These are phyloP conservation scores for human (Homo sapiens) DNA, from an alignment of 2,113 vertebrate genomes.

Conservation along the genomic window DNA sequence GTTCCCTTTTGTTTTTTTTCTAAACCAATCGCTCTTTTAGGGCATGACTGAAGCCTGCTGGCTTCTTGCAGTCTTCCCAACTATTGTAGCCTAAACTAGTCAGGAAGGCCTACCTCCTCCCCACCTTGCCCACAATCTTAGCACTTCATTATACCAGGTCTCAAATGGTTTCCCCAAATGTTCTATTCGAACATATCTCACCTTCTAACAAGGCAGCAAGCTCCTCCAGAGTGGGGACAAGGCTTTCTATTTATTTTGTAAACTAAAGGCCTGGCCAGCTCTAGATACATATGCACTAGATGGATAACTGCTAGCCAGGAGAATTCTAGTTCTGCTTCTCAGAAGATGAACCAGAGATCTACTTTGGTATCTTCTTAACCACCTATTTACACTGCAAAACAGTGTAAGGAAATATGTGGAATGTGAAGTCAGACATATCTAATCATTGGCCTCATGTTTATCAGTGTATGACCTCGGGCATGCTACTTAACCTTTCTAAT, in stretches of 20 bases:
- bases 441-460: background rate
- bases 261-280: background rate
- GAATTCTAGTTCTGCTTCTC: background rate
- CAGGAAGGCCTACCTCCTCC: background rate
- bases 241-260: background rate
- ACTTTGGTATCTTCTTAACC: background rate
- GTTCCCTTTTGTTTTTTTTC: background rate
- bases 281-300: background rate
- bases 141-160: background rate
- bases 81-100: background rate
- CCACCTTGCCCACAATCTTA: background rate
- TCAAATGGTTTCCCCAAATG: background rate
- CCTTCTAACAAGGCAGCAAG: background rate
- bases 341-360: background rate
- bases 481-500: background rate
- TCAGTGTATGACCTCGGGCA: background rate
- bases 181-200: background rate
- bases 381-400: background rate
- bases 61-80: background rate
- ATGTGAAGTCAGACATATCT: background rate
- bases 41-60: background rate
- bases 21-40: background rate
- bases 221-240: background rate
- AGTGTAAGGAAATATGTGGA: background rate
- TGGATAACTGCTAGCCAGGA: background rate